Base-by-base conservation (phyloP, 2,113 vertebrate species). In the Ptilorrhoa leucosticta region DNA sequence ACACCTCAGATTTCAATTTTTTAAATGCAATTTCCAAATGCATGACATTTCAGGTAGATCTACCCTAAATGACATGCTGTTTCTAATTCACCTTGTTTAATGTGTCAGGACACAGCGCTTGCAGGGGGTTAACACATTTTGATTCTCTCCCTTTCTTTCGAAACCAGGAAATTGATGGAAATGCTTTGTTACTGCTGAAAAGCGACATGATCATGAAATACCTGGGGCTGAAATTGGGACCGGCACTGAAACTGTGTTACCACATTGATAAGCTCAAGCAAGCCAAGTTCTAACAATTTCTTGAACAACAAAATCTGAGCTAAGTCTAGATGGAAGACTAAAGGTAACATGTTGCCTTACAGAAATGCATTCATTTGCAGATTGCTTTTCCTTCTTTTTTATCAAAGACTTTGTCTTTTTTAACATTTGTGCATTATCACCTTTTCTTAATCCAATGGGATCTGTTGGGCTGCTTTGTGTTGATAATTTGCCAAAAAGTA, bases 161-260 rank as follows among this genome's bases (percentile, higher is more conserved):
- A 72, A 95, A 92, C 68, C 96, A 99, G 99, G 99, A 99, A 97
- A 99, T 99, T 70, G 99, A 99, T 35, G 99, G 99, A 79, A 98
- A 99, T 42, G 99, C 99, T 81, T 97, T 99, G 76, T 86, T 99
- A 77, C 93, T 99, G 96, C 98, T 99, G 97, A 99, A 98, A 97
- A 99, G 99, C 30, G 99, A 99, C 96, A 99, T 99, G 99, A 98
- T 99, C 97, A 99, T 99, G 99, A 99, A 99, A 97, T 99, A 99
- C 95, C 97, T 99, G 97, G 99, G 99, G 94, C 98, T 99, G 94
- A 99, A 99, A 97, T 97, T 99, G 91, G 99, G 99, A 65, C 99
- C 99, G 0, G 99, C 99, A 0, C 98, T 99, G 93, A 99, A 99
- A 97, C 99, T 99, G 77, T 99, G 99, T 93, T 99, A 99, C 98